Percentiles rank a stretch among this genome's conserved stretches.
phyloP scores from a whole-genome alignment of 2,888 invertebrate genomes.

The Hirtodrosophila trivittata region DNA sequence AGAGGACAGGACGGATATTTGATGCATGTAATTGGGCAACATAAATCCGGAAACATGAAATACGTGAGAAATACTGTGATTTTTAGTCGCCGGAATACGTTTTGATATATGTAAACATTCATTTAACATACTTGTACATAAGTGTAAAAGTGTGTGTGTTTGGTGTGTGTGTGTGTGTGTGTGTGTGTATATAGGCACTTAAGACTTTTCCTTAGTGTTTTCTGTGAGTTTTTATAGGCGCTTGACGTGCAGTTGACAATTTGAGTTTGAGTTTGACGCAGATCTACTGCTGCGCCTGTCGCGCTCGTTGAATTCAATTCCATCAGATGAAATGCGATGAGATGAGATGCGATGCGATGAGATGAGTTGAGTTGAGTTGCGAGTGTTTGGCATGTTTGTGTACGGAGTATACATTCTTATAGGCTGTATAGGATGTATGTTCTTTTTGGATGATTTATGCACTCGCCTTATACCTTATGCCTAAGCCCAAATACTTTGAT shows the following conservation, averaged over 20 bases:
- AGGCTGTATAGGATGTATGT: slow-evolving; percentile 12
- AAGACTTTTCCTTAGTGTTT: slow-evolving; percentile 66
- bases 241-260: slow-evolving; percentile 81
- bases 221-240: slow-evolving; percentile 69
- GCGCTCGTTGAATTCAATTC: too few species aligned
- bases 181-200: slow-evolving; percentile 58
- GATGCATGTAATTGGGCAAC: slow-evolving; percentile 54
- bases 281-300: slow-evolving; percentile 55
- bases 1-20: slow-evolving; percentile 18
- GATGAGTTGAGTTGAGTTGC: neutral
- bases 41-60: slow-evolving; percentile 81
- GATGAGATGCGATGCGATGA: too few species aligned
- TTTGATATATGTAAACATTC: slow-evolving; percentile 42
- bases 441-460: slow-evolving; percentile 70
- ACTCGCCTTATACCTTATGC: slow-evolving; percentile 50
- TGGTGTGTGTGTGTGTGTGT: slow-evolving; percentile 10
- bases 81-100: slow-evolving; percentile 26
- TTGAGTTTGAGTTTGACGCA: slow-evolving; percentile 70
- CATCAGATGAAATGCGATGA: too few species aligned
- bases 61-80: slow-evolving; percentile 80
- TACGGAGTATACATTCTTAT: slow-evolving; percentile 33
- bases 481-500: slow-evolving; percentile 76
- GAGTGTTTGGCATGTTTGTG: slow-evolving; percentile 29
- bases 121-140: slow-evolving; percentile 43
- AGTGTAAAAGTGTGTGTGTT: slow-evolving; percentile 42